Percentiles rank a stretch among this genome's conserved stretches.
These are phyloP conservation scores for Geotrupes spiniger DNA, from an alignment of 2,888 invertebrate species.

Conservation along the genomic window DNA sequence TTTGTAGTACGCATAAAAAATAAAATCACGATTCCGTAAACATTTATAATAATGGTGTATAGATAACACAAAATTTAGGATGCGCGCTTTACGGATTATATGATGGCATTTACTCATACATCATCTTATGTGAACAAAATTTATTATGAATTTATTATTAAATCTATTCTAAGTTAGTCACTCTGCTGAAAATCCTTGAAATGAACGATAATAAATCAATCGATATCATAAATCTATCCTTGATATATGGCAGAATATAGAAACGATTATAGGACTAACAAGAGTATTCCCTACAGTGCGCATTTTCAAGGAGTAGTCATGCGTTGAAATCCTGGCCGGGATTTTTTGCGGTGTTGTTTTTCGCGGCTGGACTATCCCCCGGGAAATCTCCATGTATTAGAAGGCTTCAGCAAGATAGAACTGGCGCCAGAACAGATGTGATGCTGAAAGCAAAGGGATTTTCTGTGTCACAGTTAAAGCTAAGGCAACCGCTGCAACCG, in stretches of 20 bases:
- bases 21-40: no score
- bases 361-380: slow-evolving; percentile 36
- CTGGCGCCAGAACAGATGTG: slow-evolving; percentile 37
- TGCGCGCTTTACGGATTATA: no score
- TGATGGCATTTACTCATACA: no score
- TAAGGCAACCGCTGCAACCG: slow-evolving; percentile 19
- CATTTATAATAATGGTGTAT: no score
- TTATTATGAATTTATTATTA: no score
- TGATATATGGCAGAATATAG: background rate
- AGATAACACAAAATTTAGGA: no score
- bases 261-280: background rate
- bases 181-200: no score
- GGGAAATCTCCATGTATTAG: slow-evolving; percentile 44
- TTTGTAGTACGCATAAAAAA: no score
- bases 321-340: slow-evolving; percentile 33
- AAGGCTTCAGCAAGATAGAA: slow-evolving; percentile 33
- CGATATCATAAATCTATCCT: background rate
- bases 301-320: slow-evolving; percentile 28
- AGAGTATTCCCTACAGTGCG: background rate
- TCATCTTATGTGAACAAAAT: no score
- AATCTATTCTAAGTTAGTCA: no score
- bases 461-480: slow-evolving; percentile 34
- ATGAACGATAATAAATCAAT: no score
- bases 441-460: slow-evolving; percentile 36
- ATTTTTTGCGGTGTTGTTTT: slow-evolving; percentile 38